phyloP scores from a whole-genome alignment of 2,888 invertebrate species.

The Coleophora deauratella region DNA sequence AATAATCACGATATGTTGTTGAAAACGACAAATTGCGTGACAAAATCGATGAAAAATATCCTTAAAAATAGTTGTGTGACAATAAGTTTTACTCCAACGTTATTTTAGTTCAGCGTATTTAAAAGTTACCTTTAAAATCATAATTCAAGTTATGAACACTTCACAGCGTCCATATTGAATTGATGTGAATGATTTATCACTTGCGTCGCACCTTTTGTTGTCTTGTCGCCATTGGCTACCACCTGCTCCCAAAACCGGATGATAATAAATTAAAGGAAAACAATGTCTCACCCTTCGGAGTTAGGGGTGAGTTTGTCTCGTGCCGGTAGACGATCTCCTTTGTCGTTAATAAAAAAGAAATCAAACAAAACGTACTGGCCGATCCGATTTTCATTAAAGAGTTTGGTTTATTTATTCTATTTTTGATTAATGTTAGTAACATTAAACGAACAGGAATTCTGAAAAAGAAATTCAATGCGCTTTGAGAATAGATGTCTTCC shows the following conservation, averaged over 20 bases:
- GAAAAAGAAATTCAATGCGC: background rate
- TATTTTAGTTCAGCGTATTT: too few relatives aligned
- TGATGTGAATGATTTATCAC: slow-evolving; percentile 27
- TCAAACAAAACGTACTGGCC: slow-evolving; percentile 5
- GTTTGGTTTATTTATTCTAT: slow-evolving; percentile 2
- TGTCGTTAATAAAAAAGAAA: background rate
- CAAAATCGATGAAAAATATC: too few relatives aligned
- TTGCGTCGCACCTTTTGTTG: slow-evolving; percentile 21
- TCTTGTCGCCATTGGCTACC: slow-evolving; percentile 24
- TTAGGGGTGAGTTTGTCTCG: slow-evolving; percentile 37
- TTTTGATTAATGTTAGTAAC: too few relatives aligned
- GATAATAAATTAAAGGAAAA: slow-evolving; percentile 58
- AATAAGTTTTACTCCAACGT: too few relatives aligned
- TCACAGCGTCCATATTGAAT: slow-evolving; percentile 1
- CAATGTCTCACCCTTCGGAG: slow-evolving; percentile 45
- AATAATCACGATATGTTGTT: too few relatives aligned
- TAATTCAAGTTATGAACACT: too few relatives aligned
- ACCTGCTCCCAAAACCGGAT: slow-evolving; percentile 65
- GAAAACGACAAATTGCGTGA: too few relatives aligned
- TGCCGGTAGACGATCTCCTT: slow-evolving; percentile 21
- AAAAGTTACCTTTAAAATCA: too few relatives aligned
- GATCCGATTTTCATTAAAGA: slow-evolving; percentile 6
- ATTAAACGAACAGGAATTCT: background rate
- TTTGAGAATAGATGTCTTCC: slow-evolving; percentile 37
- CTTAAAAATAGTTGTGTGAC: too few relatives aligned